Evolutionary conservation across 2,797 vertebrate genomes (phyloP).

Genomic region (Arnoldichthys spilopterus): DNA sequence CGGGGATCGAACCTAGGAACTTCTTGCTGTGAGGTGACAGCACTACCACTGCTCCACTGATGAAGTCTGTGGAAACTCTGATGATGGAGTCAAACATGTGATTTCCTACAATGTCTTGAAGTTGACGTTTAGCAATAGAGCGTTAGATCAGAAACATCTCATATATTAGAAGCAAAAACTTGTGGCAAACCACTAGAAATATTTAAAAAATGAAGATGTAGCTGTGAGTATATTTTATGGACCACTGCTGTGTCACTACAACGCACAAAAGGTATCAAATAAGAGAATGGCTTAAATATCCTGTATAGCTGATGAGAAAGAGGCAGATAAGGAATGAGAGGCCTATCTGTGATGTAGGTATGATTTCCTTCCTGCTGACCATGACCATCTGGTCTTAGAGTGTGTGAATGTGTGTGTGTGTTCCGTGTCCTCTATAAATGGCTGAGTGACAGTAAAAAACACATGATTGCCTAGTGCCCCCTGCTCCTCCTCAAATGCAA

Average conservation of each 20-base stretch:
- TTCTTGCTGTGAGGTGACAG: too few species aligned
- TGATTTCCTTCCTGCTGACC: conserved; percentile 21
- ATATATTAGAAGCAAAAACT: too few species aligned
- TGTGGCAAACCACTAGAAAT: too few species aligned
- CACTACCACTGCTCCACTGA: too few species aligned
- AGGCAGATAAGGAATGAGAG: background rate
- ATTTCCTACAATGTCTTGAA: too few species aligned
- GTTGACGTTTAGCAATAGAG: too few species aligned
- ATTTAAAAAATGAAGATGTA: too few species aligned
- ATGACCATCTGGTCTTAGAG: conserved; percentile 30
- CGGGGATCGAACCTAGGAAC: too few species aligned
- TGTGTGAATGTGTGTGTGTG: conserved; percentile 5
- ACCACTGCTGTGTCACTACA: conserved; percentile 98
- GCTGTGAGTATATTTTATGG: too few species aligned
- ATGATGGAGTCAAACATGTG: too few species aligned
- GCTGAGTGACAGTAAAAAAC: conserved; percentile 24
- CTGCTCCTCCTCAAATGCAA: conserved; percentile 5
- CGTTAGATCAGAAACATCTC: too few species aligned
- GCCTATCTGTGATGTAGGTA: conserved; percentile 15
- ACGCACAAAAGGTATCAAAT: conserved; percentile 74
- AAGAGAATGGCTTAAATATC: background rate
- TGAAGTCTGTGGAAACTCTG: too few species aligned
- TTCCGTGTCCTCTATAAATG: background rate
- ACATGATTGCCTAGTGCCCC: conserved; percentile 8
- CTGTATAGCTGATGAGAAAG: conserved; percentile 69